These are phyloP conservation scores for Hydrotaea cyrtoneurina DNA, from an alignment of 2,888 invertebrate genomes.

Conservation along the genomic window DNA sequence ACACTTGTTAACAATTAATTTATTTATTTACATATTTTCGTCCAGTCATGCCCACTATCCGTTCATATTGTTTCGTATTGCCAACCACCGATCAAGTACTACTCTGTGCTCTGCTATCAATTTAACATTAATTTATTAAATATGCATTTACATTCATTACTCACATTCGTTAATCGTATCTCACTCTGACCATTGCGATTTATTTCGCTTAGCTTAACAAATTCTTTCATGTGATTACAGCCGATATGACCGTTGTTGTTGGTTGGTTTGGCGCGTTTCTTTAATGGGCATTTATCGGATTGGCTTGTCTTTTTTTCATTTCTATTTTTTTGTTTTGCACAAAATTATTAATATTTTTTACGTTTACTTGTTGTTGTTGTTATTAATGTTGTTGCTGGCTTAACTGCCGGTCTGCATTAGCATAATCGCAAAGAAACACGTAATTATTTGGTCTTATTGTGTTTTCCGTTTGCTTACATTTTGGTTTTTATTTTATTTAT, in stretches of 20 bases:
- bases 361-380: background rate
- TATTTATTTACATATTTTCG: no score
- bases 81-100: background rate
- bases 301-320: constrained; percentile 22
- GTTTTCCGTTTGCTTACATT: background rate
- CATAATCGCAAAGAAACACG: constrained; percentile 36
- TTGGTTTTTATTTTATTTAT: background rate
- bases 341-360: constrained; percentile 21
- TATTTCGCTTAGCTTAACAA: constrained; percentile 36
- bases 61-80: background rate
- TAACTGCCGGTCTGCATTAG: background rate
- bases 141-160: background rate
- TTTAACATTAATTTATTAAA: constrained; percentile 7
- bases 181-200: background rate
- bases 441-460: constrained; percentile 27
- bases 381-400: background rate
- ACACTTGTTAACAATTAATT: no score
- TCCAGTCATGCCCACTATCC: background rate
- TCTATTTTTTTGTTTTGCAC: background rate
- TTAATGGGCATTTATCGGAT: constrained; percentile 1
- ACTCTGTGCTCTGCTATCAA: background rate
- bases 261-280: background rate
- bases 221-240: constrained; percentile 10
- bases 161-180: background rate
- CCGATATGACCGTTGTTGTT: background rate